These are phyloP conservation scores for Pantherophis vulpinus DNA, from an alignment of 2,797 vertebrate species.

Conservation along the genomic window DNA sequence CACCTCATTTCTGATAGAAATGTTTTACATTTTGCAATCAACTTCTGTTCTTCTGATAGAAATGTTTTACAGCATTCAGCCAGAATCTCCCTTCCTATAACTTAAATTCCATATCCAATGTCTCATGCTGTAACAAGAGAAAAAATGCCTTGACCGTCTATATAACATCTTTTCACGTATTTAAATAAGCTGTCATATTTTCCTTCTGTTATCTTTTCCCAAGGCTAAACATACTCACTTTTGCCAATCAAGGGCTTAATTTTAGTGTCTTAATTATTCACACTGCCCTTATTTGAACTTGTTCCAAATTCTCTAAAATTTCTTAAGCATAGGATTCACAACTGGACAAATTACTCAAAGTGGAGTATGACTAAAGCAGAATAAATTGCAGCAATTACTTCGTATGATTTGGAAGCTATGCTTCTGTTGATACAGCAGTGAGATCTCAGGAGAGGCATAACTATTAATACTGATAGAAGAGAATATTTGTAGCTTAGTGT, in stretches of 20 bases:
- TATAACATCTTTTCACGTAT: not conserved
- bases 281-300: not conserved
- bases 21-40: no score
- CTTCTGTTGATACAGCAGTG: not conserved
- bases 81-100: not conserved
- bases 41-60: no score
- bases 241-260: not conserved
- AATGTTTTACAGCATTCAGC: not conserved
- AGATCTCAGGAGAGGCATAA: not conserved
- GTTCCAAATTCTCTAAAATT: not conserved
- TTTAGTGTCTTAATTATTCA: not conserved
- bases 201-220: not conserved
- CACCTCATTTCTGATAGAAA: not conserved
- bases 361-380: not conserved
- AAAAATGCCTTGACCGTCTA: not conserved
- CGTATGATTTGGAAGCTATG: not conserved
- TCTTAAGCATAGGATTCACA: not conserved
- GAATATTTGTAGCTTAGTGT: not conserved
- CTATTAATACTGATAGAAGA: not conserved
- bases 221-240: not conserved
- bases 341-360: not conserved
- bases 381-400: not conserved
- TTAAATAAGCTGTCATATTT: not conserved
- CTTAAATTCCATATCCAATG: not conserved
- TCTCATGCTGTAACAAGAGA: not conserved